Conservation (phyloP, 2,888 invertebrate species). For the Hydrotaea diabolus region DNA sequence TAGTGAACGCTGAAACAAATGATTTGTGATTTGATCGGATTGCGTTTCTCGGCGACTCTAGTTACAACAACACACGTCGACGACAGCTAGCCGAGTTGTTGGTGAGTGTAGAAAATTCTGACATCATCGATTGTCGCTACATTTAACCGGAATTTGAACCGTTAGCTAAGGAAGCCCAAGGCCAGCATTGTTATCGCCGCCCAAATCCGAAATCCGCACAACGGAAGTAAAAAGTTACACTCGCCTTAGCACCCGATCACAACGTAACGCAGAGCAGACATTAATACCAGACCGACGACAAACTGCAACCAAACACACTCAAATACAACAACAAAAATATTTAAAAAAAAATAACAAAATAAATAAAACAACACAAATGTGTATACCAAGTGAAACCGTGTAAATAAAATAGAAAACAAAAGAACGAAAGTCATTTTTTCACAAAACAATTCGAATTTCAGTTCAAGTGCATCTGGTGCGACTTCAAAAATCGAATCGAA, state of each 20-base stretch:
- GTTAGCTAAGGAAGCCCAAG: constrained; percentile 48
- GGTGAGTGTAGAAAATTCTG: constrained; percentile 24
- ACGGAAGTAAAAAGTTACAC: constrained; percentile 55
- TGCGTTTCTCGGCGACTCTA: constrained; percentile 14
- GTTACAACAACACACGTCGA: constrained; percentile 8
- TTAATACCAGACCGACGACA: constrained; percentile 22
- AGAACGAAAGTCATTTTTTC: constrained; percentile 45
- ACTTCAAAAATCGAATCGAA: constrained; percentile 4
- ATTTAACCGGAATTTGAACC: constrained; percentile 40
- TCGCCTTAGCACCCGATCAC: constrained; percentile 49
- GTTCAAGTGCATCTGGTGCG: neutral
- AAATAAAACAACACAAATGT: constrained; percentile 31
- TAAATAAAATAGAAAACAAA: constrained; percentile 21
- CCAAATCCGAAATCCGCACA: constrained; percentile 31
- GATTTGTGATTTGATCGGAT: neutral
- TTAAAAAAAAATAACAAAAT: constrained; percentile 16
- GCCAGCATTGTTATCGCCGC: constrained; percentile 39
- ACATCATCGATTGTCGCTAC: constrained; percentile 52
- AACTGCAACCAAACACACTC: neutral
- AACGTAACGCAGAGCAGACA: constrained; percentile 20
- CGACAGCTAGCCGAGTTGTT: neutral
- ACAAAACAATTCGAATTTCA: constrained; percentile 43
- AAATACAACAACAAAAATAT: constrained; percentile 29
- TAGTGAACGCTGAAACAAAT: neutral
- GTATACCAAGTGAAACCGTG: constrained; percentile 15